phyloP scores from a whole-genome alignment of 2,113 vertebrate genomes.

The Crotophaga sulcirostris region DNA sequence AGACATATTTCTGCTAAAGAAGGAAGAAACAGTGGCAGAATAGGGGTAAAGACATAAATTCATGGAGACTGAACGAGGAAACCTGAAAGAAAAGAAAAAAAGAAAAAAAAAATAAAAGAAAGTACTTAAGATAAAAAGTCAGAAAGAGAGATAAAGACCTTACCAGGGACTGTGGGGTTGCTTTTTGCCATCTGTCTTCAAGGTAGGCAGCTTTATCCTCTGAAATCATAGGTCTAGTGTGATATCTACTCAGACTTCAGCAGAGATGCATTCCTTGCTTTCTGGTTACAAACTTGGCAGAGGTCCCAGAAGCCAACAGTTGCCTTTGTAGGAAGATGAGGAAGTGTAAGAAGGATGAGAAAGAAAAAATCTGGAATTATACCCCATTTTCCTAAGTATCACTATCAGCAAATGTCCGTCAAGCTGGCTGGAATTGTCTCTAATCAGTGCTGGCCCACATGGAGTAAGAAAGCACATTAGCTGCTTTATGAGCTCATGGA shows the following conservation, averaged over 20 bases:
- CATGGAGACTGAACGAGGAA: neutral
- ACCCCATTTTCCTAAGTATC: neutral
- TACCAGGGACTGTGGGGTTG: neutral
- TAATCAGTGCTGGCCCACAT: neutral
- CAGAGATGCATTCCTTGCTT: neutral
- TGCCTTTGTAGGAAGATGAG: neutral
- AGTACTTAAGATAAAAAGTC: rapidly evolving
- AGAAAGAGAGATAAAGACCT: neutral
- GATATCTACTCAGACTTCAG: neutral
- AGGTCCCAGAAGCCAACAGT: neutral
- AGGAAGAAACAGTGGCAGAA: neutral
- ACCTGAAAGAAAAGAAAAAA: rapidly evolving
- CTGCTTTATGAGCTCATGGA: neutral
- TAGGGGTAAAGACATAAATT: neutral
- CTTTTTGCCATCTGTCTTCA: neutral
- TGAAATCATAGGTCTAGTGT: neutral
- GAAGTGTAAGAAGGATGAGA: neutral
- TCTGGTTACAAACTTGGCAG: neutral
- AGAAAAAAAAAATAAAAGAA: neutral
- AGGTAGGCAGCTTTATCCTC: neutral
- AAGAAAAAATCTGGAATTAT: neutral
- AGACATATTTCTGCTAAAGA: neutral
- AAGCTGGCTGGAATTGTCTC: neutral
- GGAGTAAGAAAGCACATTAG: neutral
- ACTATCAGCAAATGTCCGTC: neutral